Evolutionary conservation across 92 coral and sea anemone genomes (phyloP).

Genomic region (Porites cylindrica): DNA sequence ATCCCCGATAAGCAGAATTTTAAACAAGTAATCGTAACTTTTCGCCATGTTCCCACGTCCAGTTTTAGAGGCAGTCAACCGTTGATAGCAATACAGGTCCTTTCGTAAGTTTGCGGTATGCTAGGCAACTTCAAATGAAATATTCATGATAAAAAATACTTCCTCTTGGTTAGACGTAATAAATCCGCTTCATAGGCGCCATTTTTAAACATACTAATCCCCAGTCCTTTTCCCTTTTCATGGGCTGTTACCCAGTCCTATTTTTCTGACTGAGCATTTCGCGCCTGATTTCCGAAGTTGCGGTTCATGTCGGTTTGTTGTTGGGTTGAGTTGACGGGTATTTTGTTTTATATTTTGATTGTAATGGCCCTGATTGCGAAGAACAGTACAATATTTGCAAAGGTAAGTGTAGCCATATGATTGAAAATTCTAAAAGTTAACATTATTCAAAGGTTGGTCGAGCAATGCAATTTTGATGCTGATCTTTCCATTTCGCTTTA

Average conservation of each 20-base stretch:
- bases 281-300: slow-evolving; percentile 38
- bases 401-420: slow-evolving; percentile 9
- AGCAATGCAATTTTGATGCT: too few relatives aligned
- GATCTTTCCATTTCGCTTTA: too few relatives aligned
- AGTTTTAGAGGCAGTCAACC: slow-evolving; percentile 45
- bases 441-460: too few relatives aligned
- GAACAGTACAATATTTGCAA: slow-evolving; percentile 44
- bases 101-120: slow-evolving; percentile 32
- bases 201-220: slow-evolving; percentile 60
- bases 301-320: neutral
- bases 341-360: neutral
- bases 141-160: slow-evolving; percentile 68
- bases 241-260: neutral
- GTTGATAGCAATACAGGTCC: slow-evolving; percentile 17
- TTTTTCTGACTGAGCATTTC: slow-evolving; percentile 4
- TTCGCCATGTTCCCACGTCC: slow-evolving; percentile 78
- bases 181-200: slow-evolving; percentile 52
- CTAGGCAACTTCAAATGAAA: slow-evolving; percentile 59
- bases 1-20: slow-evolving; percentile 95
- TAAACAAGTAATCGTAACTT: slow-evolving; percentile 95
- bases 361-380: slow-evolving; percentile 16
- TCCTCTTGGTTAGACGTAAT: slow-evolving; percentile 21
- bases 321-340: too few relatives aligned
- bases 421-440: too few relatives aligned
- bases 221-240: slow-evolving; percentile 35